Evolutionary conservation across 2,797 vertebrate species (phyloP).

Genomic region (Natrix natrix): DNA sequence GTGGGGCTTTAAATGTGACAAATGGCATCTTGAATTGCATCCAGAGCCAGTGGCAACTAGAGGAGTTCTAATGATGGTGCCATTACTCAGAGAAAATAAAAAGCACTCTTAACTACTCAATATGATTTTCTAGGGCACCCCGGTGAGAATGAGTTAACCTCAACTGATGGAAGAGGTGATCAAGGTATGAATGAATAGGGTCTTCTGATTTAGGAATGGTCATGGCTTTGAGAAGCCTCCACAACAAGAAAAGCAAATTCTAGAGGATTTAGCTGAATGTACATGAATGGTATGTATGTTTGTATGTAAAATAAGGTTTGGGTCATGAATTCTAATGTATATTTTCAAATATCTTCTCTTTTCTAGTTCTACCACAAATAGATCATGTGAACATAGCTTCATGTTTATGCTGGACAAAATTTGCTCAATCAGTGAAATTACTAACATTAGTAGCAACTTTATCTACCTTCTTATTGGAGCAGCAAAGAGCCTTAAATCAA

Average conservation of each 20-base stretch:
- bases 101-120: not conserved
- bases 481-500: not conserved
- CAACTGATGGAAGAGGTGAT: not conserved
- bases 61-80: not conserved
- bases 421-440: not conserved
- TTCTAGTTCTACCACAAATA: not conserved
- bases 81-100: not conserved
- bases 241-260: not conserved
- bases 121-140: not conserved
- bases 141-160: not conserved
- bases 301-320: not conserved
- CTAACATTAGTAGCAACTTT: not conserved
- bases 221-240: not conserved
- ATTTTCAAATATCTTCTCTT: not conserved
- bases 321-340: not conserved
- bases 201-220: not conserved
- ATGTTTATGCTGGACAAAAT: not conserved
- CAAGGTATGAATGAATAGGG: not conserved
- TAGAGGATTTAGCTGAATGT: not conserved
- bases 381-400: not conserved
- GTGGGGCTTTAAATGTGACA: not conserved
- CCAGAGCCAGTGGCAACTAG: not conserved
- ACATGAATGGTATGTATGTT: not conserved
- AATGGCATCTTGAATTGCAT: not conserved
- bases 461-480: not conserved